These are phyloP conservation scores for Apeira syringaria DNA, from an alignment of 2,888 invertebrate genomes.

Conservation along the genomic window DNA sequence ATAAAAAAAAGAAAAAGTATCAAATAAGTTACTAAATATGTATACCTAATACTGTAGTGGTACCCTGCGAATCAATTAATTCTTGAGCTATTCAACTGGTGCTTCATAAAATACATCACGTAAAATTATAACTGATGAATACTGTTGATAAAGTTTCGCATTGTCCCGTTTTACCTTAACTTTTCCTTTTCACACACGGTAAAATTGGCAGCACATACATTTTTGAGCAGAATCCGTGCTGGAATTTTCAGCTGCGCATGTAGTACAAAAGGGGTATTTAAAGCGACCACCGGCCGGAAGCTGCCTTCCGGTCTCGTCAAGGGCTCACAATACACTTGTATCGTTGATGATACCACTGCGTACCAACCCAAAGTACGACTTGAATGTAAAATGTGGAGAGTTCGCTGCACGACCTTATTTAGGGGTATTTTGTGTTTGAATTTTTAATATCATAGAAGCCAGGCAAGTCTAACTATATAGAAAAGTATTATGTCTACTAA, in stretches of 20 bases:
- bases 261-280: slow-evolving; percentile 37
- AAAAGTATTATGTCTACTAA: too few relatives aligned
- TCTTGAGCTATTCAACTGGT: too few relatives aligned
- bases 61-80: too few relatives aligned
- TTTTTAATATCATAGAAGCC: too few relatives aligned
- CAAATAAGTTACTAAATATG: too few relatives aligned
- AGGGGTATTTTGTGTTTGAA: too few relatives aligned
- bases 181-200: not conserved
- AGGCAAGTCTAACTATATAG: too few relatives aligned
- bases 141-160: not conserved
- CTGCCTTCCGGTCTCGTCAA: slow-evolving; percentile 40
- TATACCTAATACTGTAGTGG: too few relatives aligned
- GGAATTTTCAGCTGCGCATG: slow-evolving; percentile 11
- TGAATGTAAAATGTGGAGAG: not conserved
- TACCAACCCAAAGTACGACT: slow-evolving; percentile 4
- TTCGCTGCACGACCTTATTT: not conserved
- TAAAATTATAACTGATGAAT: too few relatives aligned
- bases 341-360: slow-evolving; percentile 28
- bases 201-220: slow-evolving; percentile 6
- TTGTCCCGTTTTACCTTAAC: not conserved
- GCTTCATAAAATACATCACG: too few relatives aligned
- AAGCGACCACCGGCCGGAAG: slow-evolving; percentile 47
- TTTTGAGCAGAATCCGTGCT: slow-evolving; percentile 9
- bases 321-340: slow-evolving; percentile 8
- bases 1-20: too few relatives aligned